A percentile compares a stretch with the other conserved stretches of the same genome.
Conservation (phyloP, 2,113 vertebrate genomes). For the Phalacrocorax pelagicus region DNA sequence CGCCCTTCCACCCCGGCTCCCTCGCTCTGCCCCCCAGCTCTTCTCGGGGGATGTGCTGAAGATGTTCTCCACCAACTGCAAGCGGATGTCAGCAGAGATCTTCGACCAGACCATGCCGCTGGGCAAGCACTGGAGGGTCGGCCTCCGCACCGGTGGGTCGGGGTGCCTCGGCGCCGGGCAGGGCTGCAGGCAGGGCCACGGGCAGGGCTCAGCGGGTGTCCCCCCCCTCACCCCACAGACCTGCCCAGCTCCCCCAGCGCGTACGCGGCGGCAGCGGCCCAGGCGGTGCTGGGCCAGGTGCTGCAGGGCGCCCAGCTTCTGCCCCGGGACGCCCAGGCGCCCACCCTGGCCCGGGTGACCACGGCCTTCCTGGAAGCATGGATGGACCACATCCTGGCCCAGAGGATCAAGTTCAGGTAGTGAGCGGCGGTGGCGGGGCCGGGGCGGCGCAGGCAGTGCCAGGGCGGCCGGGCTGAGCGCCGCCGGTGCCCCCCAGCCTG, state of each 20-base stretch:
- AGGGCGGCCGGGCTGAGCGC: too few relatives aligned
- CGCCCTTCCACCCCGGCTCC: rapidly evolving
- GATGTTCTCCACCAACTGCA: slow-evolving; percentile 77
- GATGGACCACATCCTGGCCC: slow-evolving; percentile 89
- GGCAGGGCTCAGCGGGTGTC: neutral
- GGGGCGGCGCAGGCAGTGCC: neutral
- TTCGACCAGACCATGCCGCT: slow-evolving; percentile 82
- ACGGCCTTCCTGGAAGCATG: slow-evolving; percentile 88
- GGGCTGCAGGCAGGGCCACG: rapidly evolving
- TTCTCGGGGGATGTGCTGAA: slow-evolving; percentile 67
- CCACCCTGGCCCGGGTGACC: slow-evolving; percentile 76
- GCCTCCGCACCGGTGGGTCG: slow-evolving; percentile 66
- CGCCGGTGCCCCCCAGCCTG: too few relatives aligned
- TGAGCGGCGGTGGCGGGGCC: neutral
- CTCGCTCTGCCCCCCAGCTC: neutral
- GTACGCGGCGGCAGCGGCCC: slow-evolving; percentile 77
- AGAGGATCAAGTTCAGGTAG: slow-evolving; percentile 88
- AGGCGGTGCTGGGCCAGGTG: slow-evolving; percentile 83
- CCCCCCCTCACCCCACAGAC: slow-evolving; percentile 47
- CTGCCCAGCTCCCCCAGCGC: slow-evolving; percentile 79
- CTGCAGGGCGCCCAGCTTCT: slow-evolving; percentile 78
- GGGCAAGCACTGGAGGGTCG: slow-evolving; percentile 78
- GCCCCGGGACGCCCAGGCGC: slow-evolving; percentile 71
- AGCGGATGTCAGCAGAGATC: slow-evolving; percentile 75
- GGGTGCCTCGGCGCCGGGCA: too few relatives aligned